These are phyloP conservation scores for Pegoplata infirma DNA, from an alignment of 2,888 invertebrate species.

Conservation along the genomic window DNA sequence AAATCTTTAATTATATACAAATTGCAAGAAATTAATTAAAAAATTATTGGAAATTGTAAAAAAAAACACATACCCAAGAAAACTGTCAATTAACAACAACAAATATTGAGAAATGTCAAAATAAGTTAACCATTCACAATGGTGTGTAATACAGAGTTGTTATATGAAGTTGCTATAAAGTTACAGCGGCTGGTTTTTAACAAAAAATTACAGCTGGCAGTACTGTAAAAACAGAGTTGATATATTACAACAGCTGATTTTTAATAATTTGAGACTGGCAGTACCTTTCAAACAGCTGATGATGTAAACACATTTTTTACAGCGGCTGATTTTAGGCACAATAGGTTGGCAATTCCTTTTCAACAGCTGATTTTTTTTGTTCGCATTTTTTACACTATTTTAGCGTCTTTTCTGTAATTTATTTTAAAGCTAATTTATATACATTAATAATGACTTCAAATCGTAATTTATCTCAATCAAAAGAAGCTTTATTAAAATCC, in stretches of 20 bases:
- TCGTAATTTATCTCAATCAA: conserved; percentile 90
- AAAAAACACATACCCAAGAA: conserved; percentile 6
- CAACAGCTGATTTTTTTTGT: neutral
- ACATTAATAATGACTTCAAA: conserved; percentile 66
- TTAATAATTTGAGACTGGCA: neutral
- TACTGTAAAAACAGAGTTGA: too few relatives aligned
- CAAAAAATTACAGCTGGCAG: too few relatives aligned
- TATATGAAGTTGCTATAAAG: neutral
- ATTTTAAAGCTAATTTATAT: neutral
- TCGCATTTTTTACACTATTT: neutral
- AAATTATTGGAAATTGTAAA: conserved; percentile 4
- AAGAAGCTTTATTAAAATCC: conserved; percentile 96
- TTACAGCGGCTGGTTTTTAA: too few relatives aligned
- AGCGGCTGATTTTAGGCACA: neutral
- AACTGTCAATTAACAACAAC: conserved; percentile 16
- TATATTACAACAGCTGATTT: neutral
- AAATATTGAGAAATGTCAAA: conserved; percentile 22
- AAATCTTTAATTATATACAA: conserved; percentile 57
- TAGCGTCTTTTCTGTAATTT: neutral
- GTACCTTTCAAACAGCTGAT: neutral
- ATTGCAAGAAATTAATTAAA: conserved; percentile 54
- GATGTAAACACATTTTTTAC: too few relatives aligned
- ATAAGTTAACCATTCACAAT: conserved; percentile 27
- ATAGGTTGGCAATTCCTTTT: neutral
- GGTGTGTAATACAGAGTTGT: neutral